Evolutionary conservation across 2,888 invertebrate genomes (phyloP).

Genomic region (Pachymerium ferrugineum): DNA sequence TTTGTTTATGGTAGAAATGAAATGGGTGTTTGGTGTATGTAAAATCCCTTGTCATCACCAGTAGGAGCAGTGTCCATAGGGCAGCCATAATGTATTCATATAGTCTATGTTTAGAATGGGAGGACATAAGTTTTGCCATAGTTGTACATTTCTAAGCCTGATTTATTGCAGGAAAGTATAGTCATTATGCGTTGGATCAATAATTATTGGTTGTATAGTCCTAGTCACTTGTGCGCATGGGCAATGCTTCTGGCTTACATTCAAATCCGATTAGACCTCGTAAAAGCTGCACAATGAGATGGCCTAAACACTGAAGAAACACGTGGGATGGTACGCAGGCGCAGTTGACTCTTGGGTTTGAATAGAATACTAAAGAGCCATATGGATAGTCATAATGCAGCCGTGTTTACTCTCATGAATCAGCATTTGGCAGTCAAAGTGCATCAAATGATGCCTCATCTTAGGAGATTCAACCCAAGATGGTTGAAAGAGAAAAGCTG

Average conservation of each 20-base stretch:
- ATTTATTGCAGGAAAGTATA: slow-evolving; percentile 6
- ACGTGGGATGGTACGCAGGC: slow-evolving; percentile 19
- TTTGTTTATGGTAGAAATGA: too few species aligned
- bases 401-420: slow-evolving; percentile 12
- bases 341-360: neutral
- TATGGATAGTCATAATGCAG: slow-evolving; percentile 4
- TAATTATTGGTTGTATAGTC: slow-evolving; percentile 10
- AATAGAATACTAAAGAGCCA: slow-evolving; percentile 18
- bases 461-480: neutral
- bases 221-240: slow-evolving; percentile 21
- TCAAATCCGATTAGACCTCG: slow-evolving; percentile 21
- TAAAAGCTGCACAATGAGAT: slow-evolving; percentile 21
- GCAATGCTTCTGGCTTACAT: slow-evolving; percentile 21
- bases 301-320: slow-evolving; percentile 10
- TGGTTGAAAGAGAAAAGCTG: neutral
- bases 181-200: slow-evolving; percentile 8
- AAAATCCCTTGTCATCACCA: neutral
- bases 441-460: slow-evolving; percentile 18
- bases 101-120: slow-evolving; percentile 5
- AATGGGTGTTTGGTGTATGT: neutral
- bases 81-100: slow-evolving; percentile 1
- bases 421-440: slow-evolving; percentile 18
- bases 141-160: slow-evolving; percentile 3
- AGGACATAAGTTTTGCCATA: slow-evolving; percentile 10
- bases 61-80: neutral